These are phyloP conservation scores for Nasonovia ribisnigri DNA, from an alignment of 2,888 invertebrate genomes.

Conservation along the genomic window DNA sequence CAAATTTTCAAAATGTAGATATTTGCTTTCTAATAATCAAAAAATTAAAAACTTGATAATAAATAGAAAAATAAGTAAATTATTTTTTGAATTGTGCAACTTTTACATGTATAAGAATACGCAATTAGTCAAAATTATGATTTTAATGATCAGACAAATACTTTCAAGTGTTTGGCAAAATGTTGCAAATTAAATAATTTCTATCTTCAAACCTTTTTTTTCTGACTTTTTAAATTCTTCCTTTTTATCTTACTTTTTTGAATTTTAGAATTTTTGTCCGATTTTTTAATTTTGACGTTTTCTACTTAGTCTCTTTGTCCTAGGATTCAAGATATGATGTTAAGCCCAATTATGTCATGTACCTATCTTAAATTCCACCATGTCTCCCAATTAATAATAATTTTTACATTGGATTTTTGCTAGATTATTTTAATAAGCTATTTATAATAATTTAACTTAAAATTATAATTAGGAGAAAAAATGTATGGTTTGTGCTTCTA, in stretches of 20 bases:
- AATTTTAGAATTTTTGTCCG: too few species aligned
- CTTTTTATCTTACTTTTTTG: neutral
- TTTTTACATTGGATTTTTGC: neutral
- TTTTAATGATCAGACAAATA: too few species aligned
- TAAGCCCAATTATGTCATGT: neutral
- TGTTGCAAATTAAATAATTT: neutral
- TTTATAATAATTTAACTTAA: neutral
- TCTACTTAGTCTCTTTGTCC: neutral
- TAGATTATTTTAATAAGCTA: neutral
- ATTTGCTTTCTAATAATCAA: too few species aligned
- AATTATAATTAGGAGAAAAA: too few species aligned
- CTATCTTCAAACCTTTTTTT: neutral
- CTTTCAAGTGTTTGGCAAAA: neutral
- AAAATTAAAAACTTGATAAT: too few species aligned
- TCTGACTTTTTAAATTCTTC: neutral
- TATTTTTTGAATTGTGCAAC: too few species aligned
- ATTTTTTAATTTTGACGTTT: neutral
- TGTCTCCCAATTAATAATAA: neutral
- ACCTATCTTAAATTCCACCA: neutral
- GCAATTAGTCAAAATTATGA: too few species aligned
- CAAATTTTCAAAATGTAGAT: too few species aligned
- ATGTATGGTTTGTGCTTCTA: too few species aligned
- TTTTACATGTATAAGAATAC: too few species aligned
- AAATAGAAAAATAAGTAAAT: too few species aligned
- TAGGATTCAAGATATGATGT: neutral